These are phyloP conservation scores for Micropoecilia bifurca DNA, from an alignment of 2,797 vertebrate genomes.

Conservation along the genomic window DNA sequence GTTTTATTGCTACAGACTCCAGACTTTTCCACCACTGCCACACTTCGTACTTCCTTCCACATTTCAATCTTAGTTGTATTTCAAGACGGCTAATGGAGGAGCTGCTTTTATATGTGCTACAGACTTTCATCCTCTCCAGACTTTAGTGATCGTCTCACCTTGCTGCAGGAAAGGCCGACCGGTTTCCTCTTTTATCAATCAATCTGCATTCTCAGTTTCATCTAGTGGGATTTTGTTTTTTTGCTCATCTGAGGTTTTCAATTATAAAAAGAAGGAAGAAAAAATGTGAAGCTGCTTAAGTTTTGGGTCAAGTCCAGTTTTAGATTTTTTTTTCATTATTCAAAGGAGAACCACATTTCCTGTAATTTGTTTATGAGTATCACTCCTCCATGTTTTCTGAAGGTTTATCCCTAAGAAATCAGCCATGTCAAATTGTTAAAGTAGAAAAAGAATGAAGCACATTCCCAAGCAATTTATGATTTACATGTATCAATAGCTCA, in stretches of 20 bases:
- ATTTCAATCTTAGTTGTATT: background rate
- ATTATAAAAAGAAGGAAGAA: background rate
- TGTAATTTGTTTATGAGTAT: background rate
- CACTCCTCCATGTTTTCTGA: background rate
- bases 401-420: background rate
- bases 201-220: constrained; percentile 16
- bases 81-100: background rate
- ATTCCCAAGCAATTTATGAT: no score
- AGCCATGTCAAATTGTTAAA: background rate
- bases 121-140: background rate
- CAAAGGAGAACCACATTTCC: background rate
- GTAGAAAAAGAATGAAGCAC: no score
- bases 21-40: background rate
- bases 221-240: background rate
- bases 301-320: background rate
- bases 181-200: constrained; percentile 6
- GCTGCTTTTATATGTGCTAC: background rate
- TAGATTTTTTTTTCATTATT: background rate
- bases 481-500: no score
- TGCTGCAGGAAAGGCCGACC: constrained; percentile 14
- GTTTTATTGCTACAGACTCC: background rate
- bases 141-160: background rate
- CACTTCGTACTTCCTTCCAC: background rate
- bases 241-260: background rate
- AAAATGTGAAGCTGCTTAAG: background rate